Evolutionary conservation across 2,888 invertebrate species (phyloP).

Genomic region (Bombylius discolor): DNA sequence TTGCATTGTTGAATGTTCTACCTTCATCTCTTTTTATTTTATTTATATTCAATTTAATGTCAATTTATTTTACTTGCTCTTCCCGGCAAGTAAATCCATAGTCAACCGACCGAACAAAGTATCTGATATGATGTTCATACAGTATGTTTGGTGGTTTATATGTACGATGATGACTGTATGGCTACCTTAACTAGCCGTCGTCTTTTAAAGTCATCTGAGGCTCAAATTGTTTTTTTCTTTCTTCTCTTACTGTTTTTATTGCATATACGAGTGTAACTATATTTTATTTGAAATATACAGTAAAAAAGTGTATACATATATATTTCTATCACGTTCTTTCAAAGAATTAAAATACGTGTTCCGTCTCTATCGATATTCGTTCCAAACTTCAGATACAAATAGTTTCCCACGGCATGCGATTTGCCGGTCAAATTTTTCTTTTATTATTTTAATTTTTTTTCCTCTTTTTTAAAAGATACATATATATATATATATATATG

Average conservation of each 20-base stretch:
- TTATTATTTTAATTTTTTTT: neutral
- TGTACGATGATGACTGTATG: neutral
- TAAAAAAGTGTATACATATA: neutral
- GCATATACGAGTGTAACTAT: neutral
- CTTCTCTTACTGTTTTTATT: too few species aligned
- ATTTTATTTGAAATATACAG: neutral
- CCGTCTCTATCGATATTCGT: conserved; percentile 4
- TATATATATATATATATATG: too few species aligned
- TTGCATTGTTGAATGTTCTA: too few species aligned
- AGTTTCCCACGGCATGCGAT: conserved; percentile 41
- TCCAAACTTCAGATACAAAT: conserved; percentile 28
- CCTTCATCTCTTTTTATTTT: too few species aligned
- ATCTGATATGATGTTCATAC: neutral
- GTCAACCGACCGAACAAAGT: neutral
- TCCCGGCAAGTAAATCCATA: too few species aligned
- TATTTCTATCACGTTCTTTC: neutral
- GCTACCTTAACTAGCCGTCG: neutral
- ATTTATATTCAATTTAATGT: too few species aligned
- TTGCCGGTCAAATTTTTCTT: conserved; percentile 35
- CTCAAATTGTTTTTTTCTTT: neutral
- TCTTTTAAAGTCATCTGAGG: neutral
- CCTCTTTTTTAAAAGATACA: neutral
- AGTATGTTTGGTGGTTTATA: neutral
- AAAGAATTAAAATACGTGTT: neutral
- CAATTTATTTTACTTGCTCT: too few species aligned